Conservation (phyloP, 2,113 vertebrate genomes). For the Oostethus manadensis region DNA sequence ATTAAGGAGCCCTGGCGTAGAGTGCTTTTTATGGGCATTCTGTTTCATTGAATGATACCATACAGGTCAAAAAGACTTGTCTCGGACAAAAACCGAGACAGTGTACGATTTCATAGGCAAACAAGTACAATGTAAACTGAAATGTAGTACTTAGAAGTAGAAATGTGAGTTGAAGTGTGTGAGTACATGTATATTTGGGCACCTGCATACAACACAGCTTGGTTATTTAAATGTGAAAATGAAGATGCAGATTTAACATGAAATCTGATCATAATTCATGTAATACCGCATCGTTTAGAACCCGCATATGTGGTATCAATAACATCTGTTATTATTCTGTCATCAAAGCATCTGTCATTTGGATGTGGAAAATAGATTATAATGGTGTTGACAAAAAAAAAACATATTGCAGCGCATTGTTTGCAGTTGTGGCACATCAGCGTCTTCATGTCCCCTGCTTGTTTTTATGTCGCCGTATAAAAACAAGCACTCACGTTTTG, state of each 20-base stretch:
- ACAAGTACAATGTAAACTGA: too few species aligned
- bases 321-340: slow-evolving; percentile 25
- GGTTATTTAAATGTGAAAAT: too few species aligned
- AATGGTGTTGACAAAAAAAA: slow-evolving; percentile 21
- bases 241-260: neutral
- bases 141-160: too few species aligned
- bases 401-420: slow-evolving; percentile 32
- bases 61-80: too few species aligned
- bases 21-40: too few species aligned
- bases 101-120: too few species aligned
- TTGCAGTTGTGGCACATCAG: slow-evolving; percentile 7
- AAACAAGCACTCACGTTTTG: slow-evolving; percentile 40
- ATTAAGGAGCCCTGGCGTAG: too few species aligned
- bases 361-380: slow-evolving; percentile 42
- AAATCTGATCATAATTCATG: neutral
- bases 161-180: too few species aligned
- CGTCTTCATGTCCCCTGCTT: slow-evolving; percentile 12
- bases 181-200: too few species aligned
- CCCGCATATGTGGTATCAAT: slow-evolving; percentile 1
- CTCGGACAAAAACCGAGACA: too few species aligned
- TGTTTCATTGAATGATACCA: too few species aligned
- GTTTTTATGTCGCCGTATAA: slow-evolving; percentile 25
- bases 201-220: too few species aligned
- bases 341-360: slow-evolving; percentile 37
- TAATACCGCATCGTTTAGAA: neutral